Evolutionary conservation across 1,140 invertebrate species (phyloP).

Genomic region (Euura lappo): DNA sequence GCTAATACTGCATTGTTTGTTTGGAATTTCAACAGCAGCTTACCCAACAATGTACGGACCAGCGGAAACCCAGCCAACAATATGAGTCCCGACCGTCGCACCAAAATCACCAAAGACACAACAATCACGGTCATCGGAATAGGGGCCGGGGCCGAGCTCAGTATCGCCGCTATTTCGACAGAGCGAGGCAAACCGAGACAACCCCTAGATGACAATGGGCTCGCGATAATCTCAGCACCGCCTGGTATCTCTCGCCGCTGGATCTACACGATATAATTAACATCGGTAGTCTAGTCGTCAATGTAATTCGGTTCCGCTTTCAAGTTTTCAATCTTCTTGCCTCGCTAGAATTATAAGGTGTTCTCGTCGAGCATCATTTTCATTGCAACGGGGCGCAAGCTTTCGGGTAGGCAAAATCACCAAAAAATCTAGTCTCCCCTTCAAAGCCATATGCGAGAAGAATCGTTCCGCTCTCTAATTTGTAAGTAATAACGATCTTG

Average conservation of each 20-base stretch:
- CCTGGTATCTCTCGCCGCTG: conserved; percentile 32
- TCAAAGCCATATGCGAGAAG: too few relatives aligned
- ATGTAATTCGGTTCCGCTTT: conserved; percentile 23
- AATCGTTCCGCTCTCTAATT: too few relatives aligned
- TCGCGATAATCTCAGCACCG: conserved; percentile 19
- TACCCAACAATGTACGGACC: conserved; percentile 32
- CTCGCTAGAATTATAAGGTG: conserved; percentile 44
- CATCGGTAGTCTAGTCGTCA: conserved; percentile 27
- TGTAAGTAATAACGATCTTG: too few relatives aligned
- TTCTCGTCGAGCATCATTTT: conserved; percentile 35
- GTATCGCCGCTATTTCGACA: conserved; percentile 50
- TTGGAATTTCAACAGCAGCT: neutral
- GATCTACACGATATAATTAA: conserved; percentile 33
- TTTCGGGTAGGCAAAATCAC: conserved; percentile 8
- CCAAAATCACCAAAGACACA: conserved; percentile 33
- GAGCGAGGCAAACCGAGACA: conserved; percentile 47
- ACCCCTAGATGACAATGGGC: conserved; percentile 60
- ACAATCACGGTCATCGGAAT: conserved; percentile 44
- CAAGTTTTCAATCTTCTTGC: conserved; percentile 33
- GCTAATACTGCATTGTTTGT: neutral
- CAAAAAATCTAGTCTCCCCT: too few relatives aligned
- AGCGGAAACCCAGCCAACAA: conserved; percentile 37
- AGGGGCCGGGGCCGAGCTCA: conserved; percentile 46
- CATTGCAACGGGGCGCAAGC: conserved; percentile 33
- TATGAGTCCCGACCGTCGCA: conserved; percentile 46